Base-by-base conservation (phyloP, 2,888 invertebrate genomes). In the Hyles lineata region DNA sequence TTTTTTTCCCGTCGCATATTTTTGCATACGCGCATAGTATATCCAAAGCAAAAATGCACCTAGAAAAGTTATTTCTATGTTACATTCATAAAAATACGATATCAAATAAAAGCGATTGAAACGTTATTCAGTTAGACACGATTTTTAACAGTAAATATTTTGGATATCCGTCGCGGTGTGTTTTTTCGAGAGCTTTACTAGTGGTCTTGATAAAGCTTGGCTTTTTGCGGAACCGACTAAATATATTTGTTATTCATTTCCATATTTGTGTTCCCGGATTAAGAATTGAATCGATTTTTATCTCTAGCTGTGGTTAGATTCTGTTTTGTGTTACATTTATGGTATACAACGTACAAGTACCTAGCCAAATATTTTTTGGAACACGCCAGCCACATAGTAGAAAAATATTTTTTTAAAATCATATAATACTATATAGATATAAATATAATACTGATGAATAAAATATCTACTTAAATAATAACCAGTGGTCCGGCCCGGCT, bases 101-200 rank as follows among this genome's bases (percentile, higher is more conserved):
- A 9, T 29, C 7, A 63, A 63, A 35, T 15, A 60, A 60, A 23
- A 63, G 35, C 63, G 63, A 63, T 70, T 70, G 75, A 73, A 73
- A 72, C 70, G 71, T 59, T 77, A 77, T 78, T 71, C 70, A 78
- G 74, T 72, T 43, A 43, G 72, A 67, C 72, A 71, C 70, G 71
- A 76, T 78, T 80, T 77, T 80, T 77, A 74, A 75, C 72, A 73
- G 76, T 77, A 78, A 79, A 81, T 82, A 82, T 78, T 78, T 62
- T 62, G 76, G 75, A 80, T 77, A 73, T 74, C 74, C 72, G 75
- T 77, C 76, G 73, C 72, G 62, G 62, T n/a, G 11, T 15, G 63
- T 67, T 67, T 67, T 67, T 67, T 43, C 15, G 23, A 50, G 50
- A 43, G 43, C 7, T 17, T 19, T 32, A 17, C 61, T 61, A 25